Evolutionary conservation across 2,888 invertebrate genomes (phyloP), one percentile per base, ranked within the genome.

Genomic region (Kryphioiulus occultus): DNA sequence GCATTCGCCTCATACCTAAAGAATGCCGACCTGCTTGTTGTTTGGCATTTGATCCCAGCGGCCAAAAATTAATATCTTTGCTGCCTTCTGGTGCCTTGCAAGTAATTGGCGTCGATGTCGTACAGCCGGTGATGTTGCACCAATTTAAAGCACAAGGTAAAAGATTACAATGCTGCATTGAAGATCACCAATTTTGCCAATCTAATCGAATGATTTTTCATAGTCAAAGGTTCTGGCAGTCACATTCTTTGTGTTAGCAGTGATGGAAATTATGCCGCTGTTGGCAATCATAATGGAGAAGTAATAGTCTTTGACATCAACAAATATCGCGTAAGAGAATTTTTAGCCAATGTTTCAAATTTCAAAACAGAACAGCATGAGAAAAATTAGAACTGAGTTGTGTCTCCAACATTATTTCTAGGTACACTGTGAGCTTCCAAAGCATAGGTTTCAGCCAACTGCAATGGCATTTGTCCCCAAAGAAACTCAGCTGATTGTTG

Each of bases 401-500:
- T 5, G 32, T 32, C n/a, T 35, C 12, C 44, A n/a, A 35, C 9
- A 87, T 86, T 17, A 87, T 87, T 87, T 30, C 85, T 88, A 87
- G 42, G 22, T 88, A 17, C 91, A 93, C 87, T 94, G 94, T 88
- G 93, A 94, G 86, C 92, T 97, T 89, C 97, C 97, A 0, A 94
- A 93, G 44, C 95, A 96, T 91, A 92, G 92, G 17, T 95, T 94
- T 89, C 93, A 95, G 59, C 95, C 95, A 0, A 95, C 96, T 0
- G 95, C 96, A 0, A 90, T 97, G 89, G 93, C 94, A 0, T 93
- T 97, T 83, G 94, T 95, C 90, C 93, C 94, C 26, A 91, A 91
- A 12, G 92, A 92, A 1, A 93, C 94, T 7, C 93, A 93, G 83
- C 91, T 97, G 10, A 93, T 96, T 47, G 93, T 96, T 15, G 94